Percentiles rank a stretch among this genome's conserved stretches.
Conservation (phyloP, 2,888 invertebrate genomes). For the Herminia tarsipennalis region DNA sequence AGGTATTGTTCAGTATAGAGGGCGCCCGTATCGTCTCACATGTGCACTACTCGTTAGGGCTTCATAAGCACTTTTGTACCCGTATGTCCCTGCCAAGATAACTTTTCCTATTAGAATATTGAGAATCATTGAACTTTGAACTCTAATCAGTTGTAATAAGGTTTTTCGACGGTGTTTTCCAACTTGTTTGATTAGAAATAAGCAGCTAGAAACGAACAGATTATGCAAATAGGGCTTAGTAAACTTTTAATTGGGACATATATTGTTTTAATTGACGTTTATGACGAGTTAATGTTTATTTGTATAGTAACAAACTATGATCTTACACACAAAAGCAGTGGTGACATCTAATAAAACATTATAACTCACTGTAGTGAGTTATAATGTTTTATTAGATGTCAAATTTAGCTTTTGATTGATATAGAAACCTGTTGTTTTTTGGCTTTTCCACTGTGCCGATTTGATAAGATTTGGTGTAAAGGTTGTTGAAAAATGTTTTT, state of each 20-base stretch:
- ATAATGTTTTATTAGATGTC: no score
- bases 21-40: conserved; percentile 68
- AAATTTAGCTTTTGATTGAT: no score
- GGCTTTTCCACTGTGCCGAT: no score
- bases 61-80: conserved; percentile 61
- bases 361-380: no score
- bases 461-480: no score
- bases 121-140: conserved; percentile 25
- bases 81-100: conserved; percentile 50
- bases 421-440: no score
- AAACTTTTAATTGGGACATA: conserved; percentile 56
- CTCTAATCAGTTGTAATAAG: conserved; percentile 35
- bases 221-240: conserved; percentile 52
- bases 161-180: conserved; percentile 14
- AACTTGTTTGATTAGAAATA: conserved; percentile 18
- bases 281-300: conserved; percentile 35
- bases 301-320: no score
- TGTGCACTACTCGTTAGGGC: conserved; percentile 61
- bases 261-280: conserved; percentile 54
- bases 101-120: conserved; percentile 29
- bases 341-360: no score
- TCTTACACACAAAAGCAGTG: no score
- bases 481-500: no score
- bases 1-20: conserved; percentile 62
- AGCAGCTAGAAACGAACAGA: conserved; percentile 45